phyloP scores from a whole-genome alignment of 1,140 invertebrate species.

The Brachionus plicatilis region DNA sequence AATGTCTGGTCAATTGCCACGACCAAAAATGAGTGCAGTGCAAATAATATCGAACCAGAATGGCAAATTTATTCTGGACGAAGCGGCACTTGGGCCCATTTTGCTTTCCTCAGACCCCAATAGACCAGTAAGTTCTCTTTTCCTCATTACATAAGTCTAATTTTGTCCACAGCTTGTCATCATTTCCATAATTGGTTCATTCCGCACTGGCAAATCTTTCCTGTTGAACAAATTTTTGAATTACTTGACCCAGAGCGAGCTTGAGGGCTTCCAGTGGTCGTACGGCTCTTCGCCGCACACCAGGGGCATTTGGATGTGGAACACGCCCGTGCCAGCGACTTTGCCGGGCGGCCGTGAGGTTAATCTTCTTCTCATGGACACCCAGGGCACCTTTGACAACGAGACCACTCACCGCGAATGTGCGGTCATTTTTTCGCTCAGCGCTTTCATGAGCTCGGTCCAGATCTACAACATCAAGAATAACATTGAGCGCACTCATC shows the following conservation, averaged over 20 bases:
- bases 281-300: conserved; percentile 71
- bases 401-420: background rate
- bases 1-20: conserved; percentile 8
- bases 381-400: conserved; percentile 27
- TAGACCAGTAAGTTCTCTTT: background rate
- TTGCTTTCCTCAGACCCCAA: background rate
- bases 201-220: conserved; percentile 85
- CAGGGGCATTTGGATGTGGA: conserved; percentile 87
- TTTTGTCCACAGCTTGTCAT: background rate
- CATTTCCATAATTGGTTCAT: conserved; percentile 68
- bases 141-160: background rate
- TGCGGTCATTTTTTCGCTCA: conserved; percentile 9
- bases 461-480: conserved; percentile 20
- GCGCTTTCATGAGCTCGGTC: background rate
- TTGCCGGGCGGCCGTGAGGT: background rate
- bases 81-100: background rate
- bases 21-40: background rate
- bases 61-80: background rate
- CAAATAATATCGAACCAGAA: conserved; percentile 7
- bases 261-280: background rate
- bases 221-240: conserved; percentile 63
- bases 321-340: conserved; percentile 66
- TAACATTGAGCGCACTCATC: conserved; percentile 10
- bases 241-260: background rate
- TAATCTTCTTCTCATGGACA: background rate